phyloP scores from a whole-genome alignment of 2,113 vertebrate genomes.

The Amazona vittata region DNA sequence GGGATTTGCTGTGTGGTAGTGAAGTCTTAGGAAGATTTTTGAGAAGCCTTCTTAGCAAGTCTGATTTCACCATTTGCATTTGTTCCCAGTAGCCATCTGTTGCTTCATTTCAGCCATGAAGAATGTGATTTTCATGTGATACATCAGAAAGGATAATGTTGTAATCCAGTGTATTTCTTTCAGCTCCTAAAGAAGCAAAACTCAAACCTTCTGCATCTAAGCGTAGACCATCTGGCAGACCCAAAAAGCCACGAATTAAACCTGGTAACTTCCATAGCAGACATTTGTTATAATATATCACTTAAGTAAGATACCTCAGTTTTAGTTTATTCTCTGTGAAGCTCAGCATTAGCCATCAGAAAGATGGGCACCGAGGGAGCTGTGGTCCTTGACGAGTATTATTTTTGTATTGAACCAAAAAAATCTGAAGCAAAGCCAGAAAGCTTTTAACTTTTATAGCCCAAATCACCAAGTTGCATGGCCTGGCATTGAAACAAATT shows the following conservation, averaged over 20 bases:
- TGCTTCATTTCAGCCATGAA: background rate
- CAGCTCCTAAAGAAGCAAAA: conserved; percentile 73
- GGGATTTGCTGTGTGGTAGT: background rate
- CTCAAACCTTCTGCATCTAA: conserved; percentile 67
- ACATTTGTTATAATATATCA: background rate
- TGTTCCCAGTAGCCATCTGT: background rate
- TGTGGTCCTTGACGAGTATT: background rate
- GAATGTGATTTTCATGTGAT: background rate
- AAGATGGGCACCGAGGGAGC: background rate
- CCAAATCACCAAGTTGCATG: background rate
- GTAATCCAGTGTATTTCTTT: conserved; percentile 68
- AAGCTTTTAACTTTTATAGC: background rate
- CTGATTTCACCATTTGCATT: background rate
- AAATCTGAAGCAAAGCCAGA: background rate
- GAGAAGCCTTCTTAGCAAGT: background rate
- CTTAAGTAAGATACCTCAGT: background rate
- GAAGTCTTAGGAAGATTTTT: background rate
- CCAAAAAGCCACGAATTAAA: conserved; percentile 63
- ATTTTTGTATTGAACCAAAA: background rate
- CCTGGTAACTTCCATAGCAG: conserved; percentile 64
- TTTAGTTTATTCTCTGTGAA: background rate
- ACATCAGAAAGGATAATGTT: background rate
- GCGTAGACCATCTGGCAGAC: conserved; percentile 57
- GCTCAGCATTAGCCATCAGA: background rate
- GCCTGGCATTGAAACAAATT: background rate